phyloP scores from a whole-genome alignment of 2,797 vertebrate genomes.

The Streptopelia turtur region DNA sequence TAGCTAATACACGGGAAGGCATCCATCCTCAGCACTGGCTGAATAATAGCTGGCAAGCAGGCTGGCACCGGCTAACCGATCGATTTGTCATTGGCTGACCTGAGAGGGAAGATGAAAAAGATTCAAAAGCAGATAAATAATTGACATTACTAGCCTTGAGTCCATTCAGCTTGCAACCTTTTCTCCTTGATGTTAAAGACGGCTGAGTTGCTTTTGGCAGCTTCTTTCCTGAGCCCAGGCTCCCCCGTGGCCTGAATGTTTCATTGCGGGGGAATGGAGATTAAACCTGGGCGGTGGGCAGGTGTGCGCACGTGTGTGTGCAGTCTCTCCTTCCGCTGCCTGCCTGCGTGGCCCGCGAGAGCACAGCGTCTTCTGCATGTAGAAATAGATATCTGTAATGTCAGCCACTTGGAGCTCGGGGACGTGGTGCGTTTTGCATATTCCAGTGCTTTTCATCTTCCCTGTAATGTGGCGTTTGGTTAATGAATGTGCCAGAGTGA shows the following conservation, averaged over 20 bases:
- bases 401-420: neutral
- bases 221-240: slow-evolving; percentile 9
- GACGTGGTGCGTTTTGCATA: neutral
- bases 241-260: slow-evolving; percentile 29
- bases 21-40: neutral
- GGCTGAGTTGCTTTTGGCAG: slow-evolving; percentile 44
- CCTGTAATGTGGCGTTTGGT: slow-evolving; percentile 17
- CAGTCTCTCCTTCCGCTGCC: neutral
- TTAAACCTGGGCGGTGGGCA: neutral
- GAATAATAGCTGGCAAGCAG: slow-evolving; percentile 47
- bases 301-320: neutral
- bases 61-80: slow-evolving; percentile 7
- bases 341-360: neutral
- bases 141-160: slow-evolving; percentile 32
- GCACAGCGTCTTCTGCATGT: neutral
- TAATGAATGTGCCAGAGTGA: slow-evolving; percentile 55
- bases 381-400: neutral
- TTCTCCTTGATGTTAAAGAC: slow-evolving; percentile 48
- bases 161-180: slow-evolving; percentile 34
- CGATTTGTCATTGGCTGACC: slow-evolving; percentile 56
- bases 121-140: slow-evolving; percentile 60
- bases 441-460: neutral
- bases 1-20: neutral
- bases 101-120: slow-evolving; percentile 40
- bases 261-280: slow-evolving; percentile 30